Base-by-base conservation (phyloP, 2,113 vertebrate species). In the Fulica atra region DNA sequence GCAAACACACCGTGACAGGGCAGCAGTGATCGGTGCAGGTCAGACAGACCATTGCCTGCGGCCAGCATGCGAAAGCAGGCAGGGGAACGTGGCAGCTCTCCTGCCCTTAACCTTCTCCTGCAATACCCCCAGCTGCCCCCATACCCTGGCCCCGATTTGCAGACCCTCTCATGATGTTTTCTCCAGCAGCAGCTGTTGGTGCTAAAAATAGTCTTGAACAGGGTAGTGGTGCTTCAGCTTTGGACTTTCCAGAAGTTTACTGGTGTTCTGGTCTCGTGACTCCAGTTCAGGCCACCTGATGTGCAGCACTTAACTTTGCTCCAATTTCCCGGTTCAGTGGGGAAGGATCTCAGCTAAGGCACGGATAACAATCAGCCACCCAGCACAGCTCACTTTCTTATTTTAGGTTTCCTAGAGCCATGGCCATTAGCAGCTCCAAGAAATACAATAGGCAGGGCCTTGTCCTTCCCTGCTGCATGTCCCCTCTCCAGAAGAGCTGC, bases 111-210 rank as follows among this genome's bases (percentile, higher is more conserved):
- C 81, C 60, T 92, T 50, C 66, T 69, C 54, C 38, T 40, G 66
- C 92, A 66, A 6, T 65, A 66, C 9, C 78, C 38, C 6, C 60
- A 24, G 66, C 56, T 73, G 40, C 35, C 46, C 74, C 50, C 15
- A n/a, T n/a, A n/a, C n/a, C n/a, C n/a, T n/a, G n/a, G n/a, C 6
- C 2, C 0, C 8, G 0, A 8, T 54, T 69, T 0, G 0, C 64
- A 70, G 25, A 40, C 57, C 57, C 36, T 91, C 78, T 56, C 16
- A 0, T 16, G 16, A 23, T 36, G 25, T 50, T 77, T 88, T 64
- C 89, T 54, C 40, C 44, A 57, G 35, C 61, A 72, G 81, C 85
- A 92, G 91, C 91, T 95, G 92, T 33, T 53, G 76, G 60, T 88
- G 60, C 88, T 83, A 94, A 96, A 95, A 92, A 91, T 93, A 95